Conservation (phyloP, 2,888 invertebrate genomes). For the Aphidius colemani region DNA sequence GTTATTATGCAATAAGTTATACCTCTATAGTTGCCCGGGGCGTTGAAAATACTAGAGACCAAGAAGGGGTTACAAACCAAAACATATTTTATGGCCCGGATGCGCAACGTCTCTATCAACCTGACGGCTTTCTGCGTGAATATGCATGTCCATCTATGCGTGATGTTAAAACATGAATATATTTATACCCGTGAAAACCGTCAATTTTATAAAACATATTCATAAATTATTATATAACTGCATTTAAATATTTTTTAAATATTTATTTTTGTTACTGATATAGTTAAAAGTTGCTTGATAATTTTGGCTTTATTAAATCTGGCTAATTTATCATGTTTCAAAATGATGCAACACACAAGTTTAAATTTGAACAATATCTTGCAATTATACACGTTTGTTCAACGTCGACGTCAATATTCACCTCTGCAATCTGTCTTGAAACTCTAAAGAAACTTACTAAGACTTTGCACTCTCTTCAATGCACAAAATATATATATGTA, state of each 20-base stretch:
- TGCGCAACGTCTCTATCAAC: constrained; percentile 53
- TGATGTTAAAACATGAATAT: constrained; percentile 39
- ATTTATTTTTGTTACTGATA: too few species aligned
- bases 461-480: neutral
- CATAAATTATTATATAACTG: neutral
- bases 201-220: neutral
- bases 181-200: constrained; percentile 32
- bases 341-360: neutral
- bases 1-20: constrained; percentile 56
- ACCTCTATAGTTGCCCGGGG: constrained; percentile 29
- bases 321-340: neutral
- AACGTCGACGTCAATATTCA: neutral
- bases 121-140: constrained; percentile 41
- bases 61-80: constrained; percentile 35
- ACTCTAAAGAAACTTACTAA: neutral
- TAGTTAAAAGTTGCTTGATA: too few species aligned
- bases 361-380: constrained; percentile 7
- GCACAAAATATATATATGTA: neutral
- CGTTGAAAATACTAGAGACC: constrained; percentile 34
- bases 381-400: neutral
- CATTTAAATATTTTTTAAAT: neutral
- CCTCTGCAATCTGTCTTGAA: neutral
- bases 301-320: too few species aligned
- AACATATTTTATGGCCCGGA: constrained; percentile 52
- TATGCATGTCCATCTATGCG: constrained; percentile 51